These are phyloP conservation scores for Alloplasta piceator DNA, from an alignment of 2,888 invertebrate species.

Conservation along the genomic window DNA sequence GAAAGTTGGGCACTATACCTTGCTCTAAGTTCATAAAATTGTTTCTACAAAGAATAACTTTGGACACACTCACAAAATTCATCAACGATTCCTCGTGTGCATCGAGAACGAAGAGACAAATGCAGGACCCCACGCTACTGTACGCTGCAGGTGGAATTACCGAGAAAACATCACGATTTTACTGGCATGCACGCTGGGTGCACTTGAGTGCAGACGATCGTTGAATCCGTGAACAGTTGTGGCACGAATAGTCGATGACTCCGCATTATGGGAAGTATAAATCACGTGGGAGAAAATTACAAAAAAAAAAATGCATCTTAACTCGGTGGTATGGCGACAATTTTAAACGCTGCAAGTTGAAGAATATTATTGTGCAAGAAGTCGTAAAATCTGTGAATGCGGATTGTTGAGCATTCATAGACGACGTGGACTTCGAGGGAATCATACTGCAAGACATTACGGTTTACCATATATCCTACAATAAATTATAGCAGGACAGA, in stretches of 20 bases:
- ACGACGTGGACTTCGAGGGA: slow-evolving; percentile 1
- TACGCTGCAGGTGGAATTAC: slow-evolving; percentile 26
- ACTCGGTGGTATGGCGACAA: slow-evolving; percentile 34
- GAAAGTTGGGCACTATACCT: too few relatives aligned
- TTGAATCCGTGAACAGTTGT: slow-evolving; percentile 53
- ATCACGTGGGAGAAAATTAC: slow-evolving; percentile 30
- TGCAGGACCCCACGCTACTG: slow-evolving; percentile 7
- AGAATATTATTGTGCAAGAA: slow-evolving; percentile 14
- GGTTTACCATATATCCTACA: slow-evolving; percentile 16
- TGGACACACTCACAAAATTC: background rate
- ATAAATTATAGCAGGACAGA: too few relatives aligned
- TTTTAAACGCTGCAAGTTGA: slow-evolving; percentile 30
- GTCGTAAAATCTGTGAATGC: slow-evolving; percentile 38
- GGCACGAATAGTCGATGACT: slow-evolving; percentile 51
- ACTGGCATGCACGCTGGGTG: slow-evolving; percentile 11
- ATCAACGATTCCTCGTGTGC: slow-evolving; percentile 4
- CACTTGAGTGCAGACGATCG: slow-evolving; percentile 48
- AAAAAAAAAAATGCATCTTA: slow-evolving; percentile 4
- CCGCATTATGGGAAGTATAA: slow-evolving; percentile 54
- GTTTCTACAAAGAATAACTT: too few relatives aligned
- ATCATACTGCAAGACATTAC: background rate
- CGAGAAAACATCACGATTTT: slow-evolving; percentile 55
- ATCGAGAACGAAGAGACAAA: slow-evolving; percentile 15
- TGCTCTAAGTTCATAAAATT: too few relatives aligned
- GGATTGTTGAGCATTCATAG: slow-evolving; percentile 48